Evolutionary conservation across 2,113 vertebrate species (phyloP), one percentile per base, ranked within the genome.

Genomic region (Galbula dea): DNA sequence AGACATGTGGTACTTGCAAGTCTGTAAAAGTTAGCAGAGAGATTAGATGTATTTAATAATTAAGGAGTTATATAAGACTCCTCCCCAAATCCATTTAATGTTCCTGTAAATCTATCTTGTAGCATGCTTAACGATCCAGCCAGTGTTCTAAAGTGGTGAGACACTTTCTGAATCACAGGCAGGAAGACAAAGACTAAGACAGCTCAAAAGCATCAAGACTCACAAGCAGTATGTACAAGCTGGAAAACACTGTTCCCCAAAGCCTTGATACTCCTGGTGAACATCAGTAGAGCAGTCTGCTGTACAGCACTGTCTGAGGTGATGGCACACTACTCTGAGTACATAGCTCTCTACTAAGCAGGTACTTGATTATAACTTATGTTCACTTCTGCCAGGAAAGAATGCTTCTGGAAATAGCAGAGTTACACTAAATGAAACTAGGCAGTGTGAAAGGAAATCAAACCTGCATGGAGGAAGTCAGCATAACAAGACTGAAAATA

Each of bases 31-130:
- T 93, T 93, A 95, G 54, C 67, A 86, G 85, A 84, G 57, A 89
- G 51, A 94, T 95, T 94, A 90, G 76, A 57, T 87, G 71, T 29
- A 78, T 87, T 95, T 68, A 95, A 94, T 89, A 79, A 93, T 93
- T 93, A n/a, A 95, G 68, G 37, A 73, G 85, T 69, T 94, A 86
- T 67, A 27, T 59, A 96, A 91, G 68, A 88, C 57, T 95, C 51
- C 76, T 86, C 79, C 79, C 79, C 43, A 95, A 86, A 95, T 89
- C 84, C 54, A 86, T 81, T 80, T 82, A 75, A 71, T 5, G 4
- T 91, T 86, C 68, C 74, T 90, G 69, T 94, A 93, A 91, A 94
- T 62, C 58, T 93, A 80, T 90, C 89, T 76, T 34, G 61, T 67
- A 61, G 14, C 37, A 72, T 5, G 19, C 21, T 59, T 43, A 57